A percentile compares a stretch with the other conserved stretches of the same genome.
Conservation (phyloP, 1,140 invertebrate species). For the Sweltsa coloradensis region DNA sequence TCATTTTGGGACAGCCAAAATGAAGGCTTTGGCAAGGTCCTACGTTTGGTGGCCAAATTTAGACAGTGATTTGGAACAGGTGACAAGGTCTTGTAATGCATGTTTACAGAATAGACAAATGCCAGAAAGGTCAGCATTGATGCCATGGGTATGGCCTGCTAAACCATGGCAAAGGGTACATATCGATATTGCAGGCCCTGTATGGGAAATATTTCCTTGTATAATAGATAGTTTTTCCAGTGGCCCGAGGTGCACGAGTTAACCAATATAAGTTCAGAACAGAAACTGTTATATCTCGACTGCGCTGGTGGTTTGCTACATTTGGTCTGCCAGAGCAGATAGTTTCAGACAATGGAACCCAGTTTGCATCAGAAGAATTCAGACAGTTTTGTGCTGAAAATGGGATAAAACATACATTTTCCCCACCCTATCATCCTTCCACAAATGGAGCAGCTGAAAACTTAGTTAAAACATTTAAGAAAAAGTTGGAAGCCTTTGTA, state of each 20-base stretch:
- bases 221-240: conserved; percentile 20
- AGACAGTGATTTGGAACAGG: conserved; percentile 20
- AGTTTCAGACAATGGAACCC: conserved; percentile 28
- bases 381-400: conserved; percentile 19
- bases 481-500: conserved; percentile 1
- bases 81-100: background rate
- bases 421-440: conserved; percentile 14
- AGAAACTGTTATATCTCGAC: conserved; percentile 17
- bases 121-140: background rate
- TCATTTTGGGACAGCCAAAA: conserved; percentile 23
- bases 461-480: conserved; percentile 17
- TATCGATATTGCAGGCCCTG: conserved; percentile 18
- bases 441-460: conserved; percentile 20
- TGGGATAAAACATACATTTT: conserved; percentile 14
- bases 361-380: conserved; percentile 27
- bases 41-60: conserved; percentile 25
- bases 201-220: conserved; percentile 14
- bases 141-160: background rate
- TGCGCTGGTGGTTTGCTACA: conserved; percentile 23
- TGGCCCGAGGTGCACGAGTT: conserved; percentile 15
- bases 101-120: background rate
- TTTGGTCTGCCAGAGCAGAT: conserved; percentile 25
- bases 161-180: conserved; percentile 14
- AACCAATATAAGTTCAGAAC: conserved; percentile 8
- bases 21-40: conserved; percentile 25